These are phyloP conservation scores for Ophonus ardosiacus DNA, from an alignment of 2,888 invertebrate species.

Conservation along the genomic window DNA sequence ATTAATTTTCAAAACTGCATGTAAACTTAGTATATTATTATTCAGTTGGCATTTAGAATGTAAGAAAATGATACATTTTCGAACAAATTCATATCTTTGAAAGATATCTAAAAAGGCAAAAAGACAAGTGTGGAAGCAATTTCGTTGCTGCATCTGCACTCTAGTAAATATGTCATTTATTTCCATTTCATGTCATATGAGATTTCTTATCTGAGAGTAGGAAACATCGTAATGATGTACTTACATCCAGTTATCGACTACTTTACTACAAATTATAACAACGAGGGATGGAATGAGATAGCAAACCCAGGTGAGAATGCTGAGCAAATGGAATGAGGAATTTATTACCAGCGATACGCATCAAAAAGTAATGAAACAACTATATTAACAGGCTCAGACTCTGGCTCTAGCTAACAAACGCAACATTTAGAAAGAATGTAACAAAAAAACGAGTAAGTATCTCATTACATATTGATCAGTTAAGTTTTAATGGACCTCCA, in stretches of 20 bases:
- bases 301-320: conserved; percentile 6
- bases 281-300: conserved; percentile 19
- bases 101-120: background rate
- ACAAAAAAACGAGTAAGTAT: conserved; percentile 42
- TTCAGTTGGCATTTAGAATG: too few relatives aligned
- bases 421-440: conserved; percentile 46
- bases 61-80: background rate
- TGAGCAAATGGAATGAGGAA: conserved; percentile 38
- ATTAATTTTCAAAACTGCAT: too few relatives aligned
- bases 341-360: conserved; percentile 31
- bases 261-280: conserved; percentile 28
- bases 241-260: background rate
- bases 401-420: background rate
- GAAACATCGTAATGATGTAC: background rate
- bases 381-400: conserved; percentile 13
- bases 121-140: background rate
- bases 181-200: background rate
- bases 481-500: conserved; percentile 51
- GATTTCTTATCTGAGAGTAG: conserved; percentile 29
- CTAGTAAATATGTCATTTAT: background rate
- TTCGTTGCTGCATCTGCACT: background rate
- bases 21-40: too few relatives aligned
- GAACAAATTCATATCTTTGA: background rate
- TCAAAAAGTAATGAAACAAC: conserved; percentile 45
- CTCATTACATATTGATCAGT: conserved; percentile 57